A percentile compares a stretch with the other conserved stretches of the same genome.
Evolutionary conservation across 2,113 vertebrate genomes (phyloP).

Genomic region (Rhinichthys klamathensis): DNA sequence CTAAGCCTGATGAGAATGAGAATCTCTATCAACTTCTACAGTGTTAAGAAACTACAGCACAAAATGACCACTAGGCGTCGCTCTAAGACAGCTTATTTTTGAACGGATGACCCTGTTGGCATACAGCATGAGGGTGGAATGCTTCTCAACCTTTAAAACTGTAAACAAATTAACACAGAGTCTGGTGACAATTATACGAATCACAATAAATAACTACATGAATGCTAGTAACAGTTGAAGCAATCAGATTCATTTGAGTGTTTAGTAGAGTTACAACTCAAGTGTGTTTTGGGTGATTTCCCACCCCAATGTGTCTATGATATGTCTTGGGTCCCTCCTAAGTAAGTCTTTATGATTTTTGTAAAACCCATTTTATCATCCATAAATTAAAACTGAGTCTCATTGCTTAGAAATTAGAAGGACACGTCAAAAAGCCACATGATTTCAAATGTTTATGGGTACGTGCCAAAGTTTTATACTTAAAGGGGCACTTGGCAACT

Average conservation of each 20-base stretch:
- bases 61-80: conserved; percentile 79
- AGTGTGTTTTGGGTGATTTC: neutral
- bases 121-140: neutral
- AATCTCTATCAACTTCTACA: neutral
- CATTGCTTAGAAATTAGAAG: neutral
- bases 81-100: conserved; percentile 77
- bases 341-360: too few relatives aligned
- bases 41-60: neutral
- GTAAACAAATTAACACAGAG: conserved; percentile 67
- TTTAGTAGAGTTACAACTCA: neutral
- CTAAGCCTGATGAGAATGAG: neutral
- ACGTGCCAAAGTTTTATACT: neutral
- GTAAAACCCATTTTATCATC: too few relatives aligned
- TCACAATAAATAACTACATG: conserved; percentile 54
- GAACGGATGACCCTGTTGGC: neutral
- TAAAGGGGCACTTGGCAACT: too few relatives aligned
- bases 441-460: neutral
- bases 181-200: conserved; percentile 72
- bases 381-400: too few relatives aligned
- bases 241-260: conserved; percentile 3
- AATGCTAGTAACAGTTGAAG: neutral
- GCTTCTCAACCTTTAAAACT: conserved; percentile 62
- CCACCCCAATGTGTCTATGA: neutral
- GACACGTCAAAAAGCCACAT: neutral
- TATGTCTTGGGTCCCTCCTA: too few relatives aligned